A percentile compares a stretch with the other conserved stretches of the same genome.
Evolutionary conservation across 1,140 invertebrate genomes (phyloP).

Genomic region (Cepaea nemoralis): DNA sequence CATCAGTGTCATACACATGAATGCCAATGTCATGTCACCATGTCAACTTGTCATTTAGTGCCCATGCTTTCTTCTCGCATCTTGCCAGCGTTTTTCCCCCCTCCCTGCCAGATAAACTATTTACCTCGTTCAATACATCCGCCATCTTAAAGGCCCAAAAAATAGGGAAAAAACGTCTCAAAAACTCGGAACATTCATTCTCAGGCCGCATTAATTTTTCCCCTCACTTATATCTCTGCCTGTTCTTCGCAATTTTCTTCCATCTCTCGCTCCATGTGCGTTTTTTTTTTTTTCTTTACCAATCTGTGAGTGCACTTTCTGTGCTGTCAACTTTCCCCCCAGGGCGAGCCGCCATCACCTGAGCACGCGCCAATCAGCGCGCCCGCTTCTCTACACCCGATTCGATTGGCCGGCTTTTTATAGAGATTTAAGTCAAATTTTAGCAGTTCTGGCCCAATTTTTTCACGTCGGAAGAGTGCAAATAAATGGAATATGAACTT

Average conservation of each 20-base stretch:
- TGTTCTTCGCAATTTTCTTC: slow-evolving; percentile 5
- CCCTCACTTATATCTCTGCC: not conserved
- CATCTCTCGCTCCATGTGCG: not conserved
- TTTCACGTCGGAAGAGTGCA: not conserved
- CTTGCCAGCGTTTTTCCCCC: not conserved
- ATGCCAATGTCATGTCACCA: not conserved
- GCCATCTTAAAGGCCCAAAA: not conserved
- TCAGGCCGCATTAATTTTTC: not conserved
- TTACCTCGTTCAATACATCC: slow-evolving; percentile 7
- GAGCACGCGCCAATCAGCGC: slow-evolving; percentile 4
- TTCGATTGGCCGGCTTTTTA: slow-evolving; percentile 30
- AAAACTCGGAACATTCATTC: not conserved
- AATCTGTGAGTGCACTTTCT: slow-evolving; percentile 4
- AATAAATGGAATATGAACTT: not conserved
- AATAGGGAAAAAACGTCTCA: not conserved
- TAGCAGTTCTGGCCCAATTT: not conserved
- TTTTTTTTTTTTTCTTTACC: not conserved
- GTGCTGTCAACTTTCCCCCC: not conserved
- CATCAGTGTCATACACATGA: not conserved
- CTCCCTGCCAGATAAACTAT: not conserved
- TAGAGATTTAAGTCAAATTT: slow-evolving; percentile 20
- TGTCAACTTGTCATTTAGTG: not conserved
- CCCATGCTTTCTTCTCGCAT: not conserved
- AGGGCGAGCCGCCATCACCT: slow-evolving; percentile 2
- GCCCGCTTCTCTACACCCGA: slow-evolving; percentile 6